These are phyloP conservation scores for Mandrillus leucophaeus DNA, from an alignment of 2,113 vertebrate species.

Conservation along the genomic window DNA sequence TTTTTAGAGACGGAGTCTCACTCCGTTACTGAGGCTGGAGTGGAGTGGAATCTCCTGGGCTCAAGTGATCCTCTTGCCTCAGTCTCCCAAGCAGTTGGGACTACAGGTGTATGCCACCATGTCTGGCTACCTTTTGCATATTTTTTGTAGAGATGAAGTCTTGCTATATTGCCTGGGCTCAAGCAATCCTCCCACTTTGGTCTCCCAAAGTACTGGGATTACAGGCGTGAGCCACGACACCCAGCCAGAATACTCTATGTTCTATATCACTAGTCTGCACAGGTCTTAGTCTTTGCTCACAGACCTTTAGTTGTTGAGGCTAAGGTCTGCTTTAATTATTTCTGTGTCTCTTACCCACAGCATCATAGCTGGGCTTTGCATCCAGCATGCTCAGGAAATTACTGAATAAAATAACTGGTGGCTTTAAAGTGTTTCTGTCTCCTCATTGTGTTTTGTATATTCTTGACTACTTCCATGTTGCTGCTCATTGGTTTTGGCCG, in stretches of 20 bases:
- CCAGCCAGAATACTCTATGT: not conserved
- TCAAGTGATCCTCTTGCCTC: too few species aligned
- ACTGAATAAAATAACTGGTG: not conserved
- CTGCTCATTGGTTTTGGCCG: not conserved
- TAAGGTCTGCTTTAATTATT: not conserved
- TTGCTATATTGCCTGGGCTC: too few species aligned
- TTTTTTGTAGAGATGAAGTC: too few species aligned
- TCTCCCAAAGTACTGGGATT: too few species aligned
- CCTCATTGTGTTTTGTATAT: not conserved
- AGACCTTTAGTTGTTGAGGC: not conserved
- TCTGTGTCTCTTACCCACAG: not conserved
- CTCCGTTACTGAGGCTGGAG: too few species aligned
- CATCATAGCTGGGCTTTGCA: not conserved
- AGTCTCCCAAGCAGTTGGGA: too few species aligned
- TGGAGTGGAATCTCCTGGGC: too few species aligned
- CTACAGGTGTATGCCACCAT: too few species aligned
- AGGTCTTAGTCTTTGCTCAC: not conserved
- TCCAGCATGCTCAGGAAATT: not conserved
- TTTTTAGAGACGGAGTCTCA: too few species aligned
- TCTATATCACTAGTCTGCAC: not conserved
- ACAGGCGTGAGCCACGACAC: too few species aligned
- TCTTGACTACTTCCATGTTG: not conserved
- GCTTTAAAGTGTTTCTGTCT: not conserved
- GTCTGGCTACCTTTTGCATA: too few species aligned
- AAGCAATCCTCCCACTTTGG: too few species aligned